A percentile compares a stretch with the other conserved stretches of the same genome.
Conservation (phyloP, 2,113 vertebrate genomes). For the Todiramphus chloris region DNA sequence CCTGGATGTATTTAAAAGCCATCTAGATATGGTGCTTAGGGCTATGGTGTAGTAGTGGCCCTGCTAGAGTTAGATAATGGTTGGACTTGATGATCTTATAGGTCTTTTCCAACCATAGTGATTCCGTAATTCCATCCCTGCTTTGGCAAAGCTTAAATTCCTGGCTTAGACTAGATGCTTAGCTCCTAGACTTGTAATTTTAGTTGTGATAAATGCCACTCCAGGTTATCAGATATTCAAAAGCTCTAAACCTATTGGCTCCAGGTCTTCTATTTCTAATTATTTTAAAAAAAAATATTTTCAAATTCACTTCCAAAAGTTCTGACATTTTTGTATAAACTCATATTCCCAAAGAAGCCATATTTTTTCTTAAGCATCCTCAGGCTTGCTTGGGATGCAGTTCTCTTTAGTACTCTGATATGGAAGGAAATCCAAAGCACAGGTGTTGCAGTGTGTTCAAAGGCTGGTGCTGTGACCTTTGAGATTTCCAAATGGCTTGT, state of each 20-base stretch:
- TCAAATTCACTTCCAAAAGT: background rate
- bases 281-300: background rate
- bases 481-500: background rate
- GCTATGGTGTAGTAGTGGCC: no score
- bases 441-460: background rate
- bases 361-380: background rate
- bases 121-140: background rate
- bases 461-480: background rate
- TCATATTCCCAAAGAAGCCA: background rate
- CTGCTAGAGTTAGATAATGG: no score
- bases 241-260: background rate
- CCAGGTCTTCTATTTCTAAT: background rate
- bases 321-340: background rate
- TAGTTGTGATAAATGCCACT: background rate
- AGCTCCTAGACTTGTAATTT: background rate
- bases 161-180: background rate
- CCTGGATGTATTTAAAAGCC: no score
- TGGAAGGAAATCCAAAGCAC: accelerated
- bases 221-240: background rate
- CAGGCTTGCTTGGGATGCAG: background rate
- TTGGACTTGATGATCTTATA: no score
- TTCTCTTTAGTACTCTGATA: background rate
- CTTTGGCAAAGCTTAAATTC: background rate
- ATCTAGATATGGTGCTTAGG: no score
- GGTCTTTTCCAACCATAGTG: no score